A percentile compares a stretch with the other conserved stretches of the same genome.
Conservation (phyloP, 2,888 invertebrate species). For the Nemapogon koenigi region DNA sequence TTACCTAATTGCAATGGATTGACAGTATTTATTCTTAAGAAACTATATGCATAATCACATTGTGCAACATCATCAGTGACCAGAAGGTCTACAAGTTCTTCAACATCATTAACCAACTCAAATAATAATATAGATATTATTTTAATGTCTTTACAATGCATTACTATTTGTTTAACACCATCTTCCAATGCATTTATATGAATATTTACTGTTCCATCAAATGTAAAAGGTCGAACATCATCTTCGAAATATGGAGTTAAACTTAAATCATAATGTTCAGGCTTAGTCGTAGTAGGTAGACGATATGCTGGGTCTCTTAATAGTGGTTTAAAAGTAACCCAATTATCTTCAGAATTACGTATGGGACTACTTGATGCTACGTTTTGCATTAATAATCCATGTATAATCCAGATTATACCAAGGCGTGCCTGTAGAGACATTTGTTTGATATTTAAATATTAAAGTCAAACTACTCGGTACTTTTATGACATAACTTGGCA, state of each 20-base stretch:
- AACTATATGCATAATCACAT: conserved; percentile 34
- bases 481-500: too few relatives aligned
- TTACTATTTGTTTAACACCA: conserved; percentile 30
- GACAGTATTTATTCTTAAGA: conserved; percentile 30
- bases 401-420: too few relatives aligned
- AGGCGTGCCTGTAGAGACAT: too few relatives aligned
- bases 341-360: too few relatives aligned
- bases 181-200: conserved; percentile 21
- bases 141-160: conserved; percentile 43
- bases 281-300: conserved; percentile 50
- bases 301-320: conserved; percentile 41
- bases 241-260: conserved; percentile 55
- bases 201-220: conserved; percentile 47
- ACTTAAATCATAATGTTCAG: conserved; percentile 56
- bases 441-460: too few relatives aligned
- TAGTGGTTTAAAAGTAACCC: conserved; percentile 20
- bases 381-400: too few relatives aligned
- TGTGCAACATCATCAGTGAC: conserved; percentile 21
- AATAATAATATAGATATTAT: conserved; percentile 43
- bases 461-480: too few relatives aligned
- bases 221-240: too few relatives aligned
- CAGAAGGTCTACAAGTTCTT: conserved; percentile 17
- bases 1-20: conserved; percentile 18
- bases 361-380: too few relatives aligned
- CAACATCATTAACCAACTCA: conserved; percentile 25